These are phyloP conservation scores for Campylomormyrus numenius DNA, from an alignment of 2,113 vertebrate species.

Conservation along the genomic window DNA sequence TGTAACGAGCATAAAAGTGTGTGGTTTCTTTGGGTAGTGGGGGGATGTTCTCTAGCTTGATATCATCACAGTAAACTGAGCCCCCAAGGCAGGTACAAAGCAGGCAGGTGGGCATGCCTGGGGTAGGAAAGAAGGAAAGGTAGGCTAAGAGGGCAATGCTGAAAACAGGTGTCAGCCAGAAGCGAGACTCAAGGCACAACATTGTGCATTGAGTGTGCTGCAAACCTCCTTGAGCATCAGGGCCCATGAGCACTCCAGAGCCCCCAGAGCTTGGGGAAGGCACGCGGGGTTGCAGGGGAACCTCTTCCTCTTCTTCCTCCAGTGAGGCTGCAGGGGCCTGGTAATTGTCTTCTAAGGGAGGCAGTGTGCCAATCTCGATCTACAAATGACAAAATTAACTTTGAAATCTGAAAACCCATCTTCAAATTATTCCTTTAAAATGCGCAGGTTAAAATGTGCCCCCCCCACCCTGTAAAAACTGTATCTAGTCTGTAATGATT, in stretches of 20 bases:
- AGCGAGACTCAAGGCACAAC: background rate
- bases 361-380: constrained; percentile 12
- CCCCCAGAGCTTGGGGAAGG: background rate
- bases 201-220: constrained; percentile 5
- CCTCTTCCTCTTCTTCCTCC: constrained; percentile 65
- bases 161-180: background rate
- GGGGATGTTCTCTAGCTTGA: constrained; percentile 74
- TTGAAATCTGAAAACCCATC: background rate
- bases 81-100: constrained; percentile 84
- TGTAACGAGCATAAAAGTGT: constrained; percentile 91
- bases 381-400: background rate
- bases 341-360: constrained; percentile 48
- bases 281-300: constrained; percentile 34
- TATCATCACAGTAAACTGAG: constrained; percentile 93
- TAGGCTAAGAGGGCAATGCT: background rate
- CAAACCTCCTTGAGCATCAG: constrained; percentile 66
- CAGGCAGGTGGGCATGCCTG: constrained; percentile 86
- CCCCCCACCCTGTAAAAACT: background rate
- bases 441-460: background rate
- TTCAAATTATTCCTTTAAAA: background rate
- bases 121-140: constrained; percentile 24
- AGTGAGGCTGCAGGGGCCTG: constrained; percentile 45
- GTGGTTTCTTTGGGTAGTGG: constrained; percentile 80
- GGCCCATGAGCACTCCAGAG: constrained; percentile 30
- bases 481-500: background rate